Evolutionary conservation across 2,797 vertebrate genomes (phyloP).

Genomic region (Peromyscus nudipes): DNA sequence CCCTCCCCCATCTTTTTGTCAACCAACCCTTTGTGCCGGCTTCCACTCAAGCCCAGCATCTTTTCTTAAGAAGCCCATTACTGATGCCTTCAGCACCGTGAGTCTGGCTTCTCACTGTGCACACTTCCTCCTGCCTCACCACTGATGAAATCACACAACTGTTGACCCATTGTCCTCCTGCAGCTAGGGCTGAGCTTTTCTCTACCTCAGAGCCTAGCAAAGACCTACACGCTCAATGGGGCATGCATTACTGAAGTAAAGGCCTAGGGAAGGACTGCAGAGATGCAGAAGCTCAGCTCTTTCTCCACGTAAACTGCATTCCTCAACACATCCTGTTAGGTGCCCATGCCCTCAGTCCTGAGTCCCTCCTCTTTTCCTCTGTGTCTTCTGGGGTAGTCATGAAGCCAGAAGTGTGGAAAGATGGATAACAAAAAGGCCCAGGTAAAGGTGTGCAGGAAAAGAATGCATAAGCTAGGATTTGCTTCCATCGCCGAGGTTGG

Average conservation of each 20-base stretch:
- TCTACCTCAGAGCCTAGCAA: neutral
- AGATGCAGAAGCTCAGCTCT: neutral
- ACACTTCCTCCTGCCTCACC: neutral
- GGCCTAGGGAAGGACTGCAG: rapidly evolving
- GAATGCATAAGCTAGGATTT: neutral
- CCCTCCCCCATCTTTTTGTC: neutral
- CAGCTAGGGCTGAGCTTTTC: too few relatives aligned
- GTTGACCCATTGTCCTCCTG: neutral
- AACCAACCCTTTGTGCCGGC: neutral
- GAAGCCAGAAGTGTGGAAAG: neutral
- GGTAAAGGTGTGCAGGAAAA: neutral
- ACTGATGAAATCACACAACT: neutral
- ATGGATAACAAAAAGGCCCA: neutral
- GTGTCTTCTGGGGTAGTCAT: neutral
- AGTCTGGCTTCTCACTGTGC: neutral
- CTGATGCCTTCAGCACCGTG: neutral
- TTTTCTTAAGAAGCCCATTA: neutral
- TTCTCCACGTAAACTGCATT: neutral
- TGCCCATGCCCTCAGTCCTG: neutral
- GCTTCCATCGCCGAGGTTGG: neutral
- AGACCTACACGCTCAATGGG: neutral
- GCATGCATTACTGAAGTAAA: rapidly evolving
- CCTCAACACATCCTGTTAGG: neutral
- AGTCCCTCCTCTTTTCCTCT: neutral
- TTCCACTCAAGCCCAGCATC: neutral